Conservation (phyloP, 2,797 vertebrate genomes). For the Brachyalestes nurse region DNA sequence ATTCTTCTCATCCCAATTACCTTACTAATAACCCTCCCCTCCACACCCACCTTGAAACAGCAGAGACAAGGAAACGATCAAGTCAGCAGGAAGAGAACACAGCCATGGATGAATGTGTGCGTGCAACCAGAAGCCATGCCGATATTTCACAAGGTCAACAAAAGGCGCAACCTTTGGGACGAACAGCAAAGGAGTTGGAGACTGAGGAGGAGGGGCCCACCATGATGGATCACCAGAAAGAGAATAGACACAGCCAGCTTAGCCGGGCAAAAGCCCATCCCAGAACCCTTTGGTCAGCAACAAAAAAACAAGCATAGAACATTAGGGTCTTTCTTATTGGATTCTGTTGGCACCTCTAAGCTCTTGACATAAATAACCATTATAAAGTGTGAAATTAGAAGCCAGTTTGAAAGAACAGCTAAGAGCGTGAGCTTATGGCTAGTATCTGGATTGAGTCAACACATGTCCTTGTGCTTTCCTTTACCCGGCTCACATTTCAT, state of each 20-base stretch:
- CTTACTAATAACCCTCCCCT: conserved; percentile 65
- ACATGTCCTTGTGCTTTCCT: conserved; percentile 36
- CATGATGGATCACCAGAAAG: conserved; percentile 87
- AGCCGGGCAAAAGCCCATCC: conserved; percentile 79
- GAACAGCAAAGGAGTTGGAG: conserved; percentile 74
- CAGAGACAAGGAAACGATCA: conserved; percentile 69
- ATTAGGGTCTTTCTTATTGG: conserved; percentile 78
- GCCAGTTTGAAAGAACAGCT: conserved; percentile 8
- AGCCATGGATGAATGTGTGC: conserved; percentile 70
- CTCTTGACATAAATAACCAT: conserved; percentile 80
- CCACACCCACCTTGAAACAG: conserved; percentile 56
- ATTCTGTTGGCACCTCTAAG: conserved; percentile 75
- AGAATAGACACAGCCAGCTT: conserved; percentile 84
- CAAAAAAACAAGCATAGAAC: conserved; percentile 71
- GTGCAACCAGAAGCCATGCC: conserved; percentile 67
- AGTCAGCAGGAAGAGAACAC: conserved; percentile 74
- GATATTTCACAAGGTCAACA: conserved; percentile 86
- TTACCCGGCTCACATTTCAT: conserved; percentile 39
- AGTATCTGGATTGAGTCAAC: conserved; percentile 30
- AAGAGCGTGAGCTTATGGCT: not conserved
- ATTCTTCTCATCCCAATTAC: conserved; percentile 67
- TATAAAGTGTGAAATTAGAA: conserved; percentile 74
- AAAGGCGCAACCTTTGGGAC: conserved; percentile 81
- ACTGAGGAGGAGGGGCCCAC: conserved; percentile 71
- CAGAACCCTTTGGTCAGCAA: conserved; percentile 83